These are phyloP conservation scores for Thalassaphorura encarpata DNA, from an alignment of 1,140 invertebrate species.

Conservation along the genomic window DNA sequence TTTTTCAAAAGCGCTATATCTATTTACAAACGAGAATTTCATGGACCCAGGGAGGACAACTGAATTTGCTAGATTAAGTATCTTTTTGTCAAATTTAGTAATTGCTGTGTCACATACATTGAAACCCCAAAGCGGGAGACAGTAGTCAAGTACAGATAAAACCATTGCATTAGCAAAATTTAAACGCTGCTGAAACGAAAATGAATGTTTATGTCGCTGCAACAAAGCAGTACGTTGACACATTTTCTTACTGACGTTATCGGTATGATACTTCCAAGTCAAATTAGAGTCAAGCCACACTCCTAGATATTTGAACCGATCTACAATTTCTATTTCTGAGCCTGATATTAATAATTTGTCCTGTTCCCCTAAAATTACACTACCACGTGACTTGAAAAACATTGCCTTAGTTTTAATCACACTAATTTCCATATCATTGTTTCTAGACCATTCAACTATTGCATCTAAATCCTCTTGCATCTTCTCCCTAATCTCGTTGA, in stretches of 20 bases:
- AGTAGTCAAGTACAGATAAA: not conserved
- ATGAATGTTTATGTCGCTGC: not conserved
- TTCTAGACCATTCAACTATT: not conserved
- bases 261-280: not conserved
- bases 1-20: too few species aligned
- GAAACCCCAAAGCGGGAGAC: not conserved
- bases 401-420: constrained; percentile 3
- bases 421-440: constrained; percentile 1
- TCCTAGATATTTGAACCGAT: not conserved
- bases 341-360: not conserved
- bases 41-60: too few species aligned
- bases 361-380: not conserved
- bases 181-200: not conserved
- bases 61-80: too few species aligned
- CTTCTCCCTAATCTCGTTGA: not conserved
- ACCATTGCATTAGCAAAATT: not conserved
- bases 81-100: too few species aligned
- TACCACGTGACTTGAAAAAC: not conserved
- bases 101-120: too few species aligned
- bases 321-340: not conserved
- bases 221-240: not conserved
- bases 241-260: not conserved
- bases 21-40: too few species aligned
- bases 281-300: not conserved
- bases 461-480: not conserved